These are phyloP conservation scores for Gymnothorax javanicus DNA, from an alignment of 2,797 vertebrate genomes.

Conservation along the genomic window DNA sequence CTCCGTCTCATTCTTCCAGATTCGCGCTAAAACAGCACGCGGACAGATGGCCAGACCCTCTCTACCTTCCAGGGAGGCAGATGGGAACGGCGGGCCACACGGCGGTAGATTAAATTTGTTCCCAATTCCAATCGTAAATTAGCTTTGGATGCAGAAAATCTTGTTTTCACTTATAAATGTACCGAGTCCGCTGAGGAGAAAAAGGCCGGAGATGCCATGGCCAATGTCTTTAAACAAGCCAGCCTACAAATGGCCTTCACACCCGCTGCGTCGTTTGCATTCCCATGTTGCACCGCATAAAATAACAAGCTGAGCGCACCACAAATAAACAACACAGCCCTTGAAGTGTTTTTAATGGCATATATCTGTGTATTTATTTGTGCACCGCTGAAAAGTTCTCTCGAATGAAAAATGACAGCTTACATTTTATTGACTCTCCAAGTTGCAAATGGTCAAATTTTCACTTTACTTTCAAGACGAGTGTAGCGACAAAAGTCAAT, in stretches of 20 bases:
- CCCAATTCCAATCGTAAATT: slow-evolving; percentile 71
- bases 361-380: neutral
- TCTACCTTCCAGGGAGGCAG: slow-evolving; percentile 67
- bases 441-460: neutral
- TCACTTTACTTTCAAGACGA: neutral
- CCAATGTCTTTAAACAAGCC: slow-evolving; percentile 5
- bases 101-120: slow-evolving; percentile 65
- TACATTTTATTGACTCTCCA: neutral
- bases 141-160: slow-evolving; percentile 54
- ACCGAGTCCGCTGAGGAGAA: neutral
- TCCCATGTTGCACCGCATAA: neutral
- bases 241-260: neutral
- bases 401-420: neutral
- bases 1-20: neutral
- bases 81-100: slow-evolving; percentile 71
- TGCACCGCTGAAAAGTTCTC: neutral
- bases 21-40: neutral
- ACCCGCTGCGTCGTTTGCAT: neutral
- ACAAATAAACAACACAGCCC: neutral
- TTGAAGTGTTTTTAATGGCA: neutral
- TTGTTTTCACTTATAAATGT: slow-evolving; percentile 27
- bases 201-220: neutral
- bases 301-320: neutral
- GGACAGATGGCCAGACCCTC: slow-evolving; percentile 66
- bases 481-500: neutral